Evolutionary conservation across 2,113 vertebrate species (phyloP).

Genomic region (Nothocercus nigrocapillus): DNA sequence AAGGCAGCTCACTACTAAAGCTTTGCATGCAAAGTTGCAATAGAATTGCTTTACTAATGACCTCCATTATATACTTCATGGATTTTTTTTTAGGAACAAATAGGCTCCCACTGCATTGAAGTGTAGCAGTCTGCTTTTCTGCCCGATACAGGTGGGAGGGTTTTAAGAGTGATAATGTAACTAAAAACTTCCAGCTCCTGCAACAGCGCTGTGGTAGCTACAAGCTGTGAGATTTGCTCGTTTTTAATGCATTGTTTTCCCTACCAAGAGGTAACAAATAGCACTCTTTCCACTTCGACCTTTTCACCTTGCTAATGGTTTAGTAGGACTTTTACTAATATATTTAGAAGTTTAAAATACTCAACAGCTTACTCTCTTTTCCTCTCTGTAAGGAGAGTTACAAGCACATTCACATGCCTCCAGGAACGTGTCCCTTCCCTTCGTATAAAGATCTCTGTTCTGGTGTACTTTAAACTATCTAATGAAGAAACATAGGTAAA

Average conservation of each 20-base stretch:
- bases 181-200: not conserved
- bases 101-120: not conserved
- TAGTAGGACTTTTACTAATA: not conserved
- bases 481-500: not conserved
- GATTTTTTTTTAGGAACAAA: not conserved
- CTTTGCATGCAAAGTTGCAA: not conserved
- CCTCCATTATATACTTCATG: not conserved
- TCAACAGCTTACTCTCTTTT: not conserved
- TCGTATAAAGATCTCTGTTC: not conserved
- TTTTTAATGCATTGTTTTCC: not conserved
- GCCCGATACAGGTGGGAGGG: fast-evolving
- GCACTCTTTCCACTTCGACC: not conserved
- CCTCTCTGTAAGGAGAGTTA: not conserved
- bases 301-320: not conserved
- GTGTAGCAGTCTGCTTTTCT: not conserved
- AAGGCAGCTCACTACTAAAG: not conserved
- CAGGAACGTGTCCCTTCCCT: not conserved
- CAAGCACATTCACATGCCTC: fast-evolving
- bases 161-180: not conserved
- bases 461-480: not conserved
- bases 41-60: not conserved
- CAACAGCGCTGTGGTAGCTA: not conserved
- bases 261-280: not conserved
- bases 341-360: not conserved
- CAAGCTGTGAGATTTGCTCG: not conserved